phyloP scores from a whole-genome alignment of 1,140 invertebrate species.

The Drosophila ironensis region DNA sequence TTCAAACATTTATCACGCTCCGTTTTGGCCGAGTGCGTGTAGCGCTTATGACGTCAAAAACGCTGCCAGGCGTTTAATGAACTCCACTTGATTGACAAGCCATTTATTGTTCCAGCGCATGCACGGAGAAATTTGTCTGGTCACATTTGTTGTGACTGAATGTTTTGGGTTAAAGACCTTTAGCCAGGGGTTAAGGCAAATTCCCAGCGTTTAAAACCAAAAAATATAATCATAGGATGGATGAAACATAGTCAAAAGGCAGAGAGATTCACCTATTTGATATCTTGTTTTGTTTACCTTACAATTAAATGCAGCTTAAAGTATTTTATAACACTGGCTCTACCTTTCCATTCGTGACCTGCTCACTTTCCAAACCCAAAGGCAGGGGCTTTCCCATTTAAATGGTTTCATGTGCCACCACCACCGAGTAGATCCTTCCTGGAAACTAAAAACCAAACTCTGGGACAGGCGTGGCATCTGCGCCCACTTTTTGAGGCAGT shows the following conservation, averaged over 20 bases:
- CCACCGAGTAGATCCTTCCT: slow-evolving; percentile 20
- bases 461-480: slow-evolving; percentile 42
- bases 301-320: too few relatives aligned
- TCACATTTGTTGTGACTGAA: neutral
- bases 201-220: neutral
- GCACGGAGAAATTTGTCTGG: slow-evolving; percentile 1
- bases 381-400: neutral
- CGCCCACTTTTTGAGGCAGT: slow-evolving; percentile 56
- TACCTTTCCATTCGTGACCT: neutral
- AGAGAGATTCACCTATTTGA: too few relatives aligned
- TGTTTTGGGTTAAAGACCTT: too few relatives aligned
- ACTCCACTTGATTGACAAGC: slow-evolving; percentile 49
- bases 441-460: slow-evolving; percentile 40
- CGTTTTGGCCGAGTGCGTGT: slow-evolving; percentile 57
- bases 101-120: slow-evolving; percentile 22
- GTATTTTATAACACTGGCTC: too few relatives aligned
- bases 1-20: slow-evolving; percentile 74
- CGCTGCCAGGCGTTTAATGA: slow-evolving; percentile 60
- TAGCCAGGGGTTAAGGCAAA: too few relatives aligned
- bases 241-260: too few relatives aligned
- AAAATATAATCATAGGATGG: too few relatives aligned
- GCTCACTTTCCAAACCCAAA: neutral
- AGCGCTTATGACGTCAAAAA: slow-evolving; percentile 65
- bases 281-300: too few relatives aligned
- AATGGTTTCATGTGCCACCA: slow-evolving; percentile 4